Conservation (phyloP, 2,888 invertebrate genomes). For the Anoplius nigerrimus region DNA sequence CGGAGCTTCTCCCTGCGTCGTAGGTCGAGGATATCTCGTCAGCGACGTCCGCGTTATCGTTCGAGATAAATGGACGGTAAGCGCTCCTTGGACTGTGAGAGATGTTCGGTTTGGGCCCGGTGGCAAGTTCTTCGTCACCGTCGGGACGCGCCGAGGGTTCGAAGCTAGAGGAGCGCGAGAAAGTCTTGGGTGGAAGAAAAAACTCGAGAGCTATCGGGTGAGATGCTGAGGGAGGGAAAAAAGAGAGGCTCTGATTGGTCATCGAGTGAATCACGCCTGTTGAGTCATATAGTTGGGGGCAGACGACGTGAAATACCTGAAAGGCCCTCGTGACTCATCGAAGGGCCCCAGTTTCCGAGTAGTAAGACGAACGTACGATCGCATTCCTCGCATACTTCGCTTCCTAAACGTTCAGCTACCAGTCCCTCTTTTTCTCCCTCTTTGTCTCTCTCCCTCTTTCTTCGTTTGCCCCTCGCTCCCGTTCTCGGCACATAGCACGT, state of each 20-base stretch:
- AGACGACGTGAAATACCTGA: constrained; percentile 45
- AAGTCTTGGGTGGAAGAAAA: too few species aligned
- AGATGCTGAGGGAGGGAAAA: neutral
- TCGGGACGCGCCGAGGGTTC: too few species aligned
- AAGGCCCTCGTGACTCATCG: constrained; percentile 58
- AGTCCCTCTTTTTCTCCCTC: neutral
- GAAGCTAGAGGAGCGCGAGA: too few species aligned
- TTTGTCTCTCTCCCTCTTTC: neutral
- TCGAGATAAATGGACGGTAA: too few species aligned
- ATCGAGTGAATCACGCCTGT: constrained; percentile 60
- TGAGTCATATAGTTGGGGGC: constrained; percentile 47
- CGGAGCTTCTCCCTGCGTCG: too few species aligned
- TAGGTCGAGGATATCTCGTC: too few species aligned
- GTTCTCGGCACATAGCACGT: neutral
- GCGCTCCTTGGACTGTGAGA: too few species aligned
- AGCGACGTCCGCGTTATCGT: too few species aligned
- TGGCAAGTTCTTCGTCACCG: too few species aligned
- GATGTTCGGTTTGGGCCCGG: too few species aligned
- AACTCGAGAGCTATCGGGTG: too few species aligned
- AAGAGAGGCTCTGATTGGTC: constrained; percentile 16
- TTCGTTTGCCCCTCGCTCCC: neutral
- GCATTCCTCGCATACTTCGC: constrained; percentile 51
- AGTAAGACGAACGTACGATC: constrained; percentile 43
- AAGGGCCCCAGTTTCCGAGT: constrained; percentile 49
- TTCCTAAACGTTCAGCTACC: neutral